Base-by-base conservation (phyloP, 1,140 invertebrate species). In the Leptinotarsa lineolata region DNA sequence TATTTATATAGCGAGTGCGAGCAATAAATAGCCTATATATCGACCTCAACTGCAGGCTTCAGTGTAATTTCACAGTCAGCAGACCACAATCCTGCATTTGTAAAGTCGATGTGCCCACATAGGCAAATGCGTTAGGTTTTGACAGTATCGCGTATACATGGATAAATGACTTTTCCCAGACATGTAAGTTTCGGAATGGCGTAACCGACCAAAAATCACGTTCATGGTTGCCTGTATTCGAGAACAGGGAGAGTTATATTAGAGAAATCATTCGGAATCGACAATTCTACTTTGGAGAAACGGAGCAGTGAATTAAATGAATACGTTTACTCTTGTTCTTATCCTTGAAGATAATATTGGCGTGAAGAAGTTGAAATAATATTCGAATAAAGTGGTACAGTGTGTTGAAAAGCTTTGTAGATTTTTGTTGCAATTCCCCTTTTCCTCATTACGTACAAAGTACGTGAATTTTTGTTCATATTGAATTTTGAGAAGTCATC, bases 121-220 rank as follows among this genome's bases (percentile, higher is more conserved):
- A 54, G 15, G 48, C 48, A 13, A 54, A 54, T 54, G 48, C 48
- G 48, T 16, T 54, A 54, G 48, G 48, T 54, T 54, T 54, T 54
- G 48, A 54, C 48, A 54, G 48, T 54, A 54, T 54, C 48, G 16
- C 48, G 48, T 54, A 54, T 54, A 54, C 48, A 54, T 54, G 48
- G 15, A 54, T 54, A 54, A 54, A 54, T 54, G 48, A 18, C 48
- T 54, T 54, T 54, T 54, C 15, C 48, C 15, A 54, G 48, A 15
- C 15, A 54, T 54, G 48, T 54, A 12, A 54, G 15, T n/a, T 54
- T 54, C 48, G 48, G 48, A 54, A 54, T 54, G 12, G 48, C 48
- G n/a, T 16, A 15, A 6, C 16, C 48, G 48, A 54, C 48, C 48
- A 54, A 54, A 54, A 54, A 54, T 54, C 13, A 54, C 48, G 48